Conservation (phyloP, 2,113 vertebrate genomes). For the Sapayoa aenigma region DNA sequence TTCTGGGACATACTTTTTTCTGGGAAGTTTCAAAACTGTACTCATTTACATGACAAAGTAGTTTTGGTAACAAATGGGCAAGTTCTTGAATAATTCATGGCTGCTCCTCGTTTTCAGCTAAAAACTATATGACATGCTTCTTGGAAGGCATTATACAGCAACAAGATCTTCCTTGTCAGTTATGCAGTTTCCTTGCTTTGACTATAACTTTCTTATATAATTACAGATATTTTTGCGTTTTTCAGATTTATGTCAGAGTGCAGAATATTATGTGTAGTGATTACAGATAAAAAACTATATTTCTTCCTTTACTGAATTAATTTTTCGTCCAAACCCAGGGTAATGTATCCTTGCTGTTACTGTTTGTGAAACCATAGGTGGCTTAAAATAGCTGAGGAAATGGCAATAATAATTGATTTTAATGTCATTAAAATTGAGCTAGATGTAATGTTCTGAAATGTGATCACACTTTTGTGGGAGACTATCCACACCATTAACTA, state of each 20-base stretch:
- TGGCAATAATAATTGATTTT: constrained; percentile 34
- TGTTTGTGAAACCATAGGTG: constrained; percentile 22
- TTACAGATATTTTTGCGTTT: background rate
- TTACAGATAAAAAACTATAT: constrained; percentile 8
- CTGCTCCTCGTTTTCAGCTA: constrained; percentile 3
- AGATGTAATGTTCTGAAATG: constrained; percentile 24
- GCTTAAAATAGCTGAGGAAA: constrained; percentile 34
- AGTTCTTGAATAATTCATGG: constrained; percentile 33
- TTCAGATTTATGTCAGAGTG: background rate
- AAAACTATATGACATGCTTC: background rate
- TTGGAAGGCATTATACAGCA: background rate
- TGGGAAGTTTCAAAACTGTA: background rate
- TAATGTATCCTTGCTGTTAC: background rate
- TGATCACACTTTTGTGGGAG: background rate
- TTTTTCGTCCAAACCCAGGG: background rate
- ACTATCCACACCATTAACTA: constrained; percentile 34
- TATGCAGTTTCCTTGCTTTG: background rate
- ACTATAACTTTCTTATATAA: background rate
- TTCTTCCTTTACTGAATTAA: constrained; percentile 9
- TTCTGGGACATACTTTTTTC: background rate
- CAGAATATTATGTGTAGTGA: background rate
- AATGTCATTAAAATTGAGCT: constrained; percentile 17
- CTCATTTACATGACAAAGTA: constrained; percentile 5
- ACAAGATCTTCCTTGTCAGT: background rate
- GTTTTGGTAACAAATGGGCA: constrained; percentile 18